Percentiles rank a stretch among this genome's conserved stretches.
These are phyloP conservation scores for Syndactyla subalaris DNA, from an alignment of 2,797 vertebrate species.

Conservation along the genomic window DNA sequence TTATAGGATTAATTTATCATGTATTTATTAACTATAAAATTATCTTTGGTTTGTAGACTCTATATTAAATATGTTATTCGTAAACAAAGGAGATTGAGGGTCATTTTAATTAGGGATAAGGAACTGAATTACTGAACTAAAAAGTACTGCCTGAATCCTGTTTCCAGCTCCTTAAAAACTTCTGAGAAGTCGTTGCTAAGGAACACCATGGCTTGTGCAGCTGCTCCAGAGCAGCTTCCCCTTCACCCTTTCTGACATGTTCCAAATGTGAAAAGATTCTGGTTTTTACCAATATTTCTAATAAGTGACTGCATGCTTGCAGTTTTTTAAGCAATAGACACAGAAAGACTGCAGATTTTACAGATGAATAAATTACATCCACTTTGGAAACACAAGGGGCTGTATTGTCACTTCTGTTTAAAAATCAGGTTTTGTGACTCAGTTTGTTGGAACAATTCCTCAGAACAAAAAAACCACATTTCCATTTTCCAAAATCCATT, in stretches of 20 bases:
- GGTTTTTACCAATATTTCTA: not conserved
- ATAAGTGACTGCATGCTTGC: not conserved
- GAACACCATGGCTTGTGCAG: constrained; percentile 67
- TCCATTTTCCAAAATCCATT: constrained; percentile 60
- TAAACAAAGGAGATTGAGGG: not conserved
- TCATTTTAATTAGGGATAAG: constrained; percentile 20
- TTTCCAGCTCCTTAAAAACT: constrained; percentile 53
- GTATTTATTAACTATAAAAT: not conserved
- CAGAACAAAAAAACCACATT: constrained; percentile 33
- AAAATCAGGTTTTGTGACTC: not conserved
- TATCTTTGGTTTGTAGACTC: not conserved
- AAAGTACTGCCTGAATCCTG: constrained; percentile 48
- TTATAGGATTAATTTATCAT: not conserved
- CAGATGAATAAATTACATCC: not conserved
- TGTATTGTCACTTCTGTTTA: not conserved
- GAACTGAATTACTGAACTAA: constrained; percentile 40
- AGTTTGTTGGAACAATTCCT: constrained; percentile 3
- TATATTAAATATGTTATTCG: not conserved
- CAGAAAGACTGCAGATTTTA: not conserved
- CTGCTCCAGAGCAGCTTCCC: constrained; percentile 73
- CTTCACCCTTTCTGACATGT: constrained; percentile 45
- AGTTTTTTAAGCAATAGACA: not conserved
- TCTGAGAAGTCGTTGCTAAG: constrained; percentile 82
- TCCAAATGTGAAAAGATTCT: constrained; percentile 67
- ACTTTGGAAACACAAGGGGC: not conserved